Base-by-base conservation (phyloP, 2,113 vertebrate species). In the Psettodes erumei region DNA sequence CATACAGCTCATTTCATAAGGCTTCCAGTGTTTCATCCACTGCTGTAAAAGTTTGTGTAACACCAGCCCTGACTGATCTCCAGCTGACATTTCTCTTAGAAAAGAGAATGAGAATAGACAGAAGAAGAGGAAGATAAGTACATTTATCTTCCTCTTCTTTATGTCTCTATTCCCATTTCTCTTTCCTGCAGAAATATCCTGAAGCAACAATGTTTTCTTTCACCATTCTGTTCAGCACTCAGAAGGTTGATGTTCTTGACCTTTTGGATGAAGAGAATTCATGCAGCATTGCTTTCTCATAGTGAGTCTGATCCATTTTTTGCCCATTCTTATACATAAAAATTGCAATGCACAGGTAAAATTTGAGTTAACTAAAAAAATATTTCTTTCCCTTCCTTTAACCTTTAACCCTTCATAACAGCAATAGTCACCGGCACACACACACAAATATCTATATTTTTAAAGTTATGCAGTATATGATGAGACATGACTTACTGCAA, bases 161-260 rank as follows among this genome's bases (percentile, higher is more conserved):
- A 67, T 66, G 28, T 21, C 59, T 32, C 47, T 37, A 13, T 38
- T 68, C 25, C 51, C 56, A 48, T 30, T 54, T 71, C 30, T 53
- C 42, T 62, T 61, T 35, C 9, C 23, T 61, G 30, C 54, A 19
- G 27, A 16, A 61, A 71, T 55, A 74, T 67, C 73, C 56, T 19
- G 16, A 51, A 75, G 66, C 71, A 64, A 65, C 54, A 43, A 47
- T 45, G 23, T 77, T 74, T 71, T 45, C 50, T 59, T 69, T 62
- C 40, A 60, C 38, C 64, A 63, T 79, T 72, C 40, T 82, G 55
- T 82, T 66, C 30, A 55, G 43, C 55, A 37, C 58, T 45, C 58
- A 21, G 55, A 75, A 71, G 56, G 71, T 54, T 64, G 68, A 85
- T 81, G 80, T 37, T 78, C 32, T 51, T 77, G 79, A 86, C 85